These are phyloP conservation scores for Drosophila chauvacae DNA, from an alignment of 1,140 invertebrate genomes.

Conservation along the genomic window DNA sequence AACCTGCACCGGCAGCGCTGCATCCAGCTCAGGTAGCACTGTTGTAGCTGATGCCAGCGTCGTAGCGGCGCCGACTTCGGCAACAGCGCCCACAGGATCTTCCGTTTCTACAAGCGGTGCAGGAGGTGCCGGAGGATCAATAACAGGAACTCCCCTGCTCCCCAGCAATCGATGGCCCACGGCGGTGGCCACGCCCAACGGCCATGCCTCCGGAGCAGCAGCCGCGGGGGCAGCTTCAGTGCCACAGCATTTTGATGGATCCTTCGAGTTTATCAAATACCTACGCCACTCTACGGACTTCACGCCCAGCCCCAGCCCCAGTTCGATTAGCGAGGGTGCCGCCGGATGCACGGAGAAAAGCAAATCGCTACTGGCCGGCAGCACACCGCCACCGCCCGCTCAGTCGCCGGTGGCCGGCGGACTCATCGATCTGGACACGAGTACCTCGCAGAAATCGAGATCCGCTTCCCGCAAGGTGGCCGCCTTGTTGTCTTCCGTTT, in stretches of 20 bases:
- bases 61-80: slow-evolving; percentile 27
- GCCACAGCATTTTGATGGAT: slow-evolving; percentile 81
- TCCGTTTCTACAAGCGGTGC: slow-evolving; percentile 5
- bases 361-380: slow-evolving; percentile 25
- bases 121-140: slow-evolving; percentile 19
- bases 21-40: slow-evolving; percentile 32
- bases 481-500: slow-evolving; percentile 78
- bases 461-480: slow-evolving; percentile 77
- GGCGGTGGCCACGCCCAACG: slow-evolving; percentile 68
- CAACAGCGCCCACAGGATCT: slow-evolving; percentile 8
- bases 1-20: slow-evolving; percentile 23
- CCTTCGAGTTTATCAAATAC: slow-evolving; percentile 84
- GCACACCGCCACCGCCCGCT: slow-evolving; percentile 56
- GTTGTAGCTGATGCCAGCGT: slow-evolving; percentile 18
- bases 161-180: slow-evolving; percentile 73
- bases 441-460: slow-evolving; percentile 76
- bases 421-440: slow-evolving; percentile 76
- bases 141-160: slow-evolving; percentile 7
- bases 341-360: slow-evolving; percentile 44
- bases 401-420: slow-evolving; percentile 61
- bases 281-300: slow-evolving; percentile 80
- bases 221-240: slow-evolving; percentile 28
- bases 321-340: slow-evolving; percentile 19
- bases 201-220: slow-evolving; percentile 41
- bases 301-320: slow-evolving; percentile 39